Conservation (phyloP, 2,113 vertebrate genomes). For the Lanius collurio region DNA sequence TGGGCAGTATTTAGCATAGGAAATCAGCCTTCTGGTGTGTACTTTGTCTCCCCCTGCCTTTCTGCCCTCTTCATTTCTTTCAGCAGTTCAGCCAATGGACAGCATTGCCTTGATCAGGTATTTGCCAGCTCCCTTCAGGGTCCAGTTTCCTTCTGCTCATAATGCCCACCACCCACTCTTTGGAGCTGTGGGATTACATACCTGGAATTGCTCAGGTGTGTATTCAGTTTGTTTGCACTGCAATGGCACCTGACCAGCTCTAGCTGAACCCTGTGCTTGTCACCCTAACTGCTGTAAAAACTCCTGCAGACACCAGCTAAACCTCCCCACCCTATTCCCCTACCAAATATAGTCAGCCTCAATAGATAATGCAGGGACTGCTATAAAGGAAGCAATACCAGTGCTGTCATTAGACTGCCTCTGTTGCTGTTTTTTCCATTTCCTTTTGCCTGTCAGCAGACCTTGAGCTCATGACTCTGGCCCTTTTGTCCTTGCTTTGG, state of each 20-base stretch:
- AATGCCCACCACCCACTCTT: background rate
- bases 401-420: background rate
- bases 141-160: background rate
- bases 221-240: background rate
- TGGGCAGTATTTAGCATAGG: background rate
- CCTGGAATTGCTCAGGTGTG: background rate
- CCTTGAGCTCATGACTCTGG: background rate
- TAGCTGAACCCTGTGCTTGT: background rate
- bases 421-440: background rate
- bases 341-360: background rate
- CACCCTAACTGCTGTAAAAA: background rate
- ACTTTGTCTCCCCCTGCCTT: slow-evolving; percentile 45
- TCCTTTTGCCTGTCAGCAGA: background rate
- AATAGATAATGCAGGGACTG: background rate
- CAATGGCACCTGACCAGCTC: background rate
- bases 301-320: background rate
- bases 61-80: background rate
- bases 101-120: background rate
- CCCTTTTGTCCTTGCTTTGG: slow-evolving; percentile 31
- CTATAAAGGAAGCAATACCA: background rate
- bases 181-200: background rate
- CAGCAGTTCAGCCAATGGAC: background rate
- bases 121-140: background rate
- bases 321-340: background rate
- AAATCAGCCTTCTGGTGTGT: background rate